Conservation (phyloP, 1,140 invertebrate genomes). For the Magallana angulata region DNA sequence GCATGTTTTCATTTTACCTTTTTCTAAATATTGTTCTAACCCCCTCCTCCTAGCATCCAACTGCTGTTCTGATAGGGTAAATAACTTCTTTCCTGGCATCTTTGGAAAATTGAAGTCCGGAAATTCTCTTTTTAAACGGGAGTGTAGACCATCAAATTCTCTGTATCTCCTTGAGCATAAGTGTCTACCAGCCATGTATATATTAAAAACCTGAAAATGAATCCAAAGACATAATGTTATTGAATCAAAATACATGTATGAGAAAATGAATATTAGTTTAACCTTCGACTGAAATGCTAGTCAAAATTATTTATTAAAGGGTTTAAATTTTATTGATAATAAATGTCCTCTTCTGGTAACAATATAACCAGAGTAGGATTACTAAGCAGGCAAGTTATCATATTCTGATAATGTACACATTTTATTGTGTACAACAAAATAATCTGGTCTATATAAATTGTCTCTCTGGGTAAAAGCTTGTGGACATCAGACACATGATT, state of each 20-base stretch:
- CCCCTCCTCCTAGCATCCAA: slow-evolving; percentile 94
- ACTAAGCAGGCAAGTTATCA: too few relatives aligned
- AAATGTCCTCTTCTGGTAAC: too few relatives aligned
- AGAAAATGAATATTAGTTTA: too few relatives aligned
- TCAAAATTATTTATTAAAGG: too few relatives aligned
- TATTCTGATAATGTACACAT: too few relatives aligned
- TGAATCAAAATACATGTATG: too few relatives aligned
- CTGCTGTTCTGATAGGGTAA: slow-evolving; percentile 97
- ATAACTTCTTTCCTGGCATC: slow-evolving; percentile 99
- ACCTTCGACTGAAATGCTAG: too few relatives aligned
- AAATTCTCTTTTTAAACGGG: slow-evolving; percentile 96
- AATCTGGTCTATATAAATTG: too few relatives aligned
- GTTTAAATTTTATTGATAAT: too few relatives aligned
- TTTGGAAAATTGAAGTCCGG: slow-evolving; percentile 98
- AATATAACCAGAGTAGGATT: too few relatives aligned
- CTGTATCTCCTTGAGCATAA: slow-evolving; percentile 96
- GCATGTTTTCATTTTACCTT: slow-evolving; percentile 79
- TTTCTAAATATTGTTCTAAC: slow-evolving; percentile 98
- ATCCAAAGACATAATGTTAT: background rate
- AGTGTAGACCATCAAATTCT: slow-evolving; percentile 95
- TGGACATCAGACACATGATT: background rate
- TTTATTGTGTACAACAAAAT: too few relatives aligned
- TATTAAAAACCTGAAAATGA: slow-evolving; percentile 90
- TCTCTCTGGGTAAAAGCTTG: background rate
- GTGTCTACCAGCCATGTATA: slow-evolving; percentile 99